A percentile compares a stretch with the other conserved stretches of the same genome.
Evolutionary conservation across 2,888 invertebrate species (phyloP).

Genomic region (Phaedon cochleariae): DNA sequence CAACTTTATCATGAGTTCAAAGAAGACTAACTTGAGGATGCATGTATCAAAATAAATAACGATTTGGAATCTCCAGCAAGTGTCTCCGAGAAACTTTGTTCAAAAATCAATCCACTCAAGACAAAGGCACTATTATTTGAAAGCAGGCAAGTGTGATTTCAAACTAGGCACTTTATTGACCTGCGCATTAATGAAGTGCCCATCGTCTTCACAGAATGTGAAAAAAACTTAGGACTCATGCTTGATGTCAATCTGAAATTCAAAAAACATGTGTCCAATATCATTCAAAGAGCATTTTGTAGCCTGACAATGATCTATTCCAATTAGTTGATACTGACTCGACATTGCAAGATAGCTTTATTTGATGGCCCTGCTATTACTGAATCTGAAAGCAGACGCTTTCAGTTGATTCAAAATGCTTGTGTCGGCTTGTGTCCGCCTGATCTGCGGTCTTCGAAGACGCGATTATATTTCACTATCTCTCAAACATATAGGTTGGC

Average conservation of each 20-base stretch:
- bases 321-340: background rate
- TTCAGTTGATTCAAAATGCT: slow-evolving; percentile 11
- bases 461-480: background rate
- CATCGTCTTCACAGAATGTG: background rate
- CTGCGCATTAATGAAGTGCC: background rate
- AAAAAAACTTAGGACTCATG: background rate
- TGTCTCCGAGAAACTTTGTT: background rate
- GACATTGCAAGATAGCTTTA: background rate
- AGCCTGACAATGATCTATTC: slow-evolving; percentile 9
- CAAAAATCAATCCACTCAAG: slow-evolving; percentile 2
- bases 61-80: background rate
- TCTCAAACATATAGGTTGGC: background rate
- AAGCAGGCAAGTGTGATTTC: background rate
- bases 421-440: slow-evolving; percentile 1
- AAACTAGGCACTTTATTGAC: background rate
- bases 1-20: background rate
- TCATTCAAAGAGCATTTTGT: background rate
- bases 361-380: no score
- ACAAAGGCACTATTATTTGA: background rate
- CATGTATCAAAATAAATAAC: background rate
- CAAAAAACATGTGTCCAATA: background rate
- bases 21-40: background rate
- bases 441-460: background rate
- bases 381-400: background rate
- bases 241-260: background rate